phyloP scores from a whole-genome alignment of 2,113 vertebrate species.

The Helogale parvula region DNA sequence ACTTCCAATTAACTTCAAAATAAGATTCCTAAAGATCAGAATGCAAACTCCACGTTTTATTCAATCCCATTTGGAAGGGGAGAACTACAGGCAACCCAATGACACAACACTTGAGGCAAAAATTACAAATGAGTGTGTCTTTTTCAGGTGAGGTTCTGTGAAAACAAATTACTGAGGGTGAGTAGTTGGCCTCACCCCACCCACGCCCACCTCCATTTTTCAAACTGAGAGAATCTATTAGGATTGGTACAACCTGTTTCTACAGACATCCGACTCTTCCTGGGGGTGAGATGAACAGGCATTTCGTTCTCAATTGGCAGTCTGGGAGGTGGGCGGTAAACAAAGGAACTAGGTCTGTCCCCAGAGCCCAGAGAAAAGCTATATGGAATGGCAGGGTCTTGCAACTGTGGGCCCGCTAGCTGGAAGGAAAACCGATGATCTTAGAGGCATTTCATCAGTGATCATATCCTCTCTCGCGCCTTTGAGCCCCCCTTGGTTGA shows the following conservation, averaged over 20 bases:
- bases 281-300: neutral
- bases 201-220: fast-evolving
- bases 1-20: neutral
- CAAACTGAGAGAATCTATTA: neutral
- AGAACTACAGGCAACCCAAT: neutral
- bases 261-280: neutral
- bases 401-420: fast-evolving
- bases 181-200: neutral
- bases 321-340: neutral
- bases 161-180: neutral
- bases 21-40: conserved; percentile 20
- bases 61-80: neutral
- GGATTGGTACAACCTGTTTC: neutral
- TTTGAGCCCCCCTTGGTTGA: conserved; percentile 14
- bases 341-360: neutral
- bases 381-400: neutral
- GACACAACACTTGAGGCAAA: neutral
- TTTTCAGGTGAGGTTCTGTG: neutral
- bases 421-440: neutral
- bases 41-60: conserved; percentile 7
- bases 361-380: neutral
- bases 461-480: neutral
- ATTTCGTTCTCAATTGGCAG: neutral
- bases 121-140: neutral
- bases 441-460: neutral